Evolutionary conservation across 1,140 invertebrate species (phyloP), one percentile per base, ranked within the genome.

Genomic region (Brachionus asplanchnoidis): DNA sequence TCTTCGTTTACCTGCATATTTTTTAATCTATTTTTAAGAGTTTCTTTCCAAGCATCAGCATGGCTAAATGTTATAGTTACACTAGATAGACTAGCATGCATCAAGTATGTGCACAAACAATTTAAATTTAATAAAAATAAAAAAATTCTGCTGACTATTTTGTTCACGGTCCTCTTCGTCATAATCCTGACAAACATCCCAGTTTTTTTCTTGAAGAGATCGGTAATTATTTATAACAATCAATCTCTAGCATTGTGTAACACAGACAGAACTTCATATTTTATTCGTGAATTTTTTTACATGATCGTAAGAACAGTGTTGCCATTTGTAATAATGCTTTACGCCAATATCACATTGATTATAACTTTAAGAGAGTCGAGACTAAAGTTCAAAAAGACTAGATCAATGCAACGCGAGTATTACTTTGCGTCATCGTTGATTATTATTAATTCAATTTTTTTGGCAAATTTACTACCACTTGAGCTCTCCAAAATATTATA

Each of bases 51-150:
- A 68, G 66, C 66, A 4, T 68, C 66, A 17, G 26, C 66, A 5
- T 68, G 66, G 66, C 66, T 68, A 28, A 68, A 68, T 68, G 66
- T 68, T 7, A n/a, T 68, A 68, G 66, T 68, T 14, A 68, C 66
- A 12, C 14, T 68, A 12, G 66, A 68, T 40, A 26, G 66, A 3
- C n/a, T 68, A 68, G 14, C n/a, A 32, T 68, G 26, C 11, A 68
- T 40, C 26, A 68, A 68, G n/a, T 68, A 68, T 68, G 26, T 40
- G 9, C 66, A 68, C n/a, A 68, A 68, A 68, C 26, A 68, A 32
- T 68, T 32, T 17, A 68, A 32, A 68, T 68, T 68, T 17, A 68
- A 32, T n/a, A 68, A 28, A 68, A 68, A 68, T 40, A 68, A 68
- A 32, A 68, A 68, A 68, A 68, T 68, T 17, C n/a, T 68, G n/a